Conservation (phyloP, 2,888 invertebrate genomes). For the Gastrophysa polygoni region DNA sequence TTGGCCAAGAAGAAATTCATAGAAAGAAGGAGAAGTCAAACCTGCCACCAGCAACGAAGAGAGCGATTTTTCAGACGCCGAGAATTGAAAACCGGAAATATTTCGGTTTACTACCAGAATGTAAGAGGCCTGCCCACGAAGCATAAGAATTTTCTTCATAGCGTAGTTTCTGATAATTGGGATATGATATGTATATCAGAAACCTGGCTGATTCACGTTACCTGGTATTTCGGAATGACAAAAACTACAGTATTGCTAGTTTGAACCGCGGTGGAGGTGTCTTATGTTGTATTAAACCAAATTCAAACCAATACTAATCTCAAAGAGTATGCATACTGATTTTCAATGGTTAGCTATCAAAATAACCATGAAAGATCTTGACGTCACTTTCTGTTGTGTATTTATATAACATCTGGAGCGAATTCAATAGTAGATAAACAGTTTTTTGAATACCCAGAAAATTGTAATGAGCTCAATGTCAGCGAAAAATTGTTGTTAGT, state of each 20-base stretch:
- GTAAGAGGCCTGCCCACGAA: neutral
- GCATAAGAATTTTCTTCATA: neutral
- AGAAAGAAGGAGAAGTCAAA: neutral
- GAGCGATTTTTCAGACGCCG: slow-evolving; percentile 1
- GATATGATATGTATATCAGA: slow-evolving; percentile 5
- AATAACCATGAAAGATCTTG: slow-evolving; percentile 1
- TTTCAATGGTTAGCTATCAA: slow-evolving; percentile 8
- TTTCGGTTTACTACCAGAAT: slow-evolving; percentile 7
- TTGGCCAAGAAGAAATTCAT: neutral
- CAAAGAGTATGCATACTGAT: neutral
- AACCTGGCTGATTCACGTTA: slow-evolving; percentile 5
- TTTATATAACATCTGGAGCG: neutral
- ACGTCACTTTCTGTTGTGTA: slow-evolving; percentile 6
- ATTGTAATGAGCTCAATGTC: neutral
- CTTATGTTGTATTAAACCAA: slow-evolving; percentile 1
- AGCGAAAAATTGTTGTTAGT: slow-evolving; percentile 5
- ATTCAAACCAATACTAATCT: slow-evolving; percentile 7
- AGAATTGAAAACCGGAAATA: slow-evolving; percentile 7
- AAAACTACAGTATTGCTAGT: neutral
- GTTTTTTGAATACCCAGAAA: slow-evolving; percentile 4
- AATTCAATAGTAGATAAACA: neutral
- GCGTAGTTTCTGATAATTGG: neutral
- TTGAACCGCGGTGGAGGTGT: neutral
- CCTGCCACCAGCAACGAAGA: neutral
- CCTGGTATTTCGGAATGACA: slow-evolving; percentile 7